Conservation (phyloP, 2,797 vertebrate genomes). For the Coccyzus lansbergi region DNA sequence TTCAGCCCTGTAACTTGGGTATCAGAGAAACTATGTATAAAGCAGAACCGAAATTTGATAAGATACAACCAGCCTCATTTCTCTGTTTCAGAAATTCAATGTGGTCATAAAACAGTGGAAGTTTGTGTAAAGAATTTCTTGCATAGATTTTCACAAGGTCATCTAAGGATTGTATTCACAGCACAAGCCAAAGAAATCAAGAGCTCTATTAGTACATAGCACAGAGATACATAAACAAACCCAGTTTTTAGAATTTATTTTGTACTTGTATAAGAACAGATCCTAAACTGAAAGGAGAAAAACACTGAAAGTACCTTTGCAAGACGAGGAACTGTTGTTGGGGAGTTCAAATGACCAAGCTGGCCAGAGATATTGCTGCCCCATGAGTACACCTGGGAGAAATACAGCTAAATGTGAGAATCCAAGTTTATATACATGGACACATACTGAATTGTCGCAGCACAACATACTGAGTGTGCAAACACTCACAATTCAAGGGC, state of each 20-base stretch:
- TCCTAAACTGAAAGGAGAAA: not conserved
- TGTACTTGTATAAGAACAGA: not conserved
- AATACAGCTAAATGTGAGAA: not conserved
- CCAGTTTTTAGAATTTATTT: not conserved
- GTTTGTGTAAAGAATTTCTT: not conserved
- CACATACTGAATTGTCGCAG: not conserved
- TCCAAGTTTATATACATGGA: not conserved
- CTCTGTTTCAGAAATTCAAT: not conserved
- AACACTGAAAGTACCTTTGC: constrained; percentile 82
- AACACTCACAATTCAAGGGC: not conserved
- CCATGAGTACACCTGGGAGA: constrained; percentile 92
- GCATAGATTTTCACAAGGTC: not conserved
- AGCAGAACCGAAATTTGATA: not conserved
- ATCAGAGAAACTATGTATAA: not conserved
- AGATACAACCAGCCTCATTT: not conserved
- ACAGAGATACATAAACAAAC: not conserved
- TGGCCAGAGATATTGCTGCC: constrained; percentile 91
- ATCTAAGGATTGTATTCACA: not conserved
- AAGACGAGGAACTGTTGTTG: constrained; percentile 90
- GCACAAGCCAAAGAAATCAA: not conserved
- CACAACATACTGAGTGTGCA: not conserved
- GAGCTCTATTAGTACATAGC: not conserved
- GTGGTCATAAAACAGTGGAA: not conserved
- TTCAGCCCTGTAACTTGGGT: not conserved
- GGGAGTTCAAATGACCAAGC: constrained; percentile 89